A percentile compares a stretch with the other conserved stretches of the same genome.
Conservation (phyloP, 2,797 vertebrate species). For the Telmatherina bonti region DNA sequence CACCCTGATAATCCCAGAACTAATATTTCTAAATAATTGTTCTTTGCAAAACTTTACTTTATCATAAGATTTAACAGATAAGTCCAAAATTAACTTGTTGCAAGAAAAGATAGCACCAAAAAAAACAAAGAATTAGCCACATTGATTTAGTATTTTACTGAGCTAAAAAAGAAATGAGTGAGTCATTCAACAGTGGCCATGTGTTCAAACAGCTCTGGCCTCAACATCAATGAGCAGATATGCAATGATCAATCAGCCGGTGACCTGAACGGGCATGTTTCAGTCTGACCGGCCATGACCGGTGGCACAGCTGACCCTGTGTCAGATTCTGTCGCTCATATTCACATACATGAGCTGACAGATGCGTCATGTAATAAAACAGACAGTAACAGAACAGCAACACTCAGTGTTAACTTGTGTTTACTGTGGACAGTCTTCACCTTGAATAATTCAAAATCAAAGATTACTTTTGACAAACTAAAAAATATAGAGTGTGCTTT, state of each 20-base stretch:
- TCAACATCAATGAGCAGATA: constrained; percentile 12
- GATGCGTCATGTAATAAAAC: neutral
- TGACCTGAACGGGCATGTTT: neutral
- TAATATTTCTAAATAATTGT: neutral
- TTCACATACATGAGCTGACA: neutral
- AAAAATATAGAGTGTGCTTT: too few relatives aligned
- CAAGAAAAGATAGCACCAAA: too few relatives aligned
- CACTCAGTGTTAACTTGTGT: too few relatives aligned
- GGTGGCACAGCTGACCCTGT: neutral
- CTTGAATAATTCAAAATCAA: too few relatives aligned
- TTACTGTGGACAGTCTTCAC: too few relatives aligned
- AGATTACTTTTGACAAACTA: too few relatives aligned
- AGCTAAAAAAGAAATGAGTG: neutral
- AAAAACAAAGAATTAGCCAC: too few relatives aligned
- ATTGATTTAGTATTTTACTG: neutral
- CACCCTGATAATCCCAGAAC: neutral
- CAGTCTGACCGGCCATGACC: neutral
- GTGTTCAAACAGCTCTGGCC: constrained; percentile 5
- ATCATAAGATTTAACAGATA: neutral
- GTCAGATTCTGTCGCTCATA: neutral
- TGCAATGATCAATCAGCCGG: neutral
- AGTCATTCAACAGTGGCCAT: constrained; percentile 2
- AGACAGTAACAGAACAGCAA: neutral
- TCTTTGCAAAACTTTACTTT: neutral
- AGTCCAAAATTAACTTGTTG: too few relatives aligned